Conservation (phyloP, 2,888 invertebrate species). For the Auanema freiburgensis region DNA sequence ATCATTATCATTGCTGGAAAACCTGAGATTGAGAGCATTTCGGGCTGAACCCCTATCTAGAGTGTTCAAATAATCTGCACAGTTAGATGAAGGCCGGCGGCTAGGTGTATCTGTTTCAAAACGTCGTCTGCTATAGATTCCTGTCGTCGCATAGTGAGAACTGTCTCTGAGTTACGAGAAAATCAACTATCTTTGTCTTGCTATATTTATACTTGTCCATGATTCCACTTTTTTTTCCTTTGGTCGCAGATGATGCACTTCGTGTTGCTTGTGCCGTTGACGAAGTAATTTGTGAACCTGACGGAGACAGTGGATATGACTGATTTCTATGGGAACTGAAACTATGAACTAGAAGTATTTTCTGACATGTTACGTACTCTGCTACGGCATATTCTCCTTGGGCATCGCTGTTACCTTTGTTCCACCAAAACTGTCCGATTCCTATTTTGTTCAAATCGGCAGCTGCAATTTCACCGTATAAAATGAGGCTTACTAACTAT, state of each 20-base stretch:
- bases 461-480: slow-evolving; percentile 7
- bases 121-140: slow-evolving; percentile 6
- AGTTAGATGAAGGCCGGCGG: slow-evolving; percentile 16
- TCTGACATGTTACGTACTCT: neutral
- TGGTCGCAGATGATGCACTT: slow-evolving; percentile 4
- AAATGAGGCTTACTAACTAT: neutral
- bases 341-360: neutral
- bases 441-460: slow-evolving; percentile 32
- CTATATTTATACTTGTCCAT: slow-evolving; percentile 8
- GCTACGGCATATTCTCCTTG: slow-evolving; percentile 9
- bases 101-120: slow-evolving; percentile 7
- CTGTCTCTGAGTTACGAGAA: slow-evolving; percentile 14
- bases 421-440: slow-evolving; percentile 35
- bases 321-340: slow-evolving; percentile 11
- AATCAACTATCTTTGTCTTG: neutral
- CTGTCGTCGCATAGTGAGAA: slow-evolving; percentile 15
- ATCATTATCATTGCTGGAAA: neutral
- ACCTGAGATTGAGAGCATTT: slow-evolving; percentile 4
- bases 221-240: slow-evolving; percentile 7
- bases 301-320: slow-evolving; percentile 10
- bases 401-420: slow-evolving; percentile 13
- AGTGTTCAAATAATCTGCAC: slow-evolving; percentile 20
- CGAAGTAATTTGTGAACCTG: slow-evolving; percentile 17
- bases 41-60: slow-evolving; percentile 10
- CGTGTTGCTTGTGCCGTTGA: slow-evolving; percentile 12